phyloP scores from a whole-genome alignment of 23 tunicate species.

The Clavelina lepadiformis region DNA sequence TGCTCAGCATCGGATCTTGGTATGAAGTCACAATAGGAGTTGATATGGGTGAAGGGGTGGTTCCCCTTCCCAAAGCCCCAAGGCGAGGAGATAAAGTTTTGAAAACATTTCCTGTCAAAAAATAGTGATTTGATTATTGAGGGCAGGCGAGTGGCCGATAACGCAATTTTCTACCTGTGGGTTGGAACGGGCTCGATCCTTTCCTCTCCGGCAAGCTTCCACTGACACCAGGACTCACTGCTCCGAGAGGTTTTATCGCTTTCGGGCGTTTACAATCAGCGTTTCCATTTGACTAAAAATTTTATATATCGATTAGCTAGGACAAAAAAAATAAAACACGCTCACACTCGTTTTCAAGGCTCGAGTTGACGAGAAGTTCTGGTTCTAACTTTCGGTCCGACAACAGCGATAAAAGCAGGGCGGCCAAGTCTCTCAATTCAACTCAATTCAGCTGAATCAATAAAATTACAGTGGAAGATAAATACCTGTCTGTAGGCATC shows the following conservation, averaged over 20 bases:
- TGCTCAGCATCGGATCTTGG: too few species aligned
- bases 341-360: too few species aligned
- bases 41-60: constrained; percentile 8
- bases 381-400: too few species aligned
- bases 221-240: constrained; percentile 50
- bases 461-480: too few species aligned
- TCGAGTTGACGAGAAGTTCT: too few species aligned
- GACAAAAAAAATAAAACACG: not conserved
- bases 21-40: too few species aligned
- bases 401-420: too few species aligned
- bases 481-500: constrained; percentile 19
- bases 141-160: not conserved
- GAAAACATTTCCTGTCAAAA: constrained; percentile 51
- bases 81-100: constrained; percentile 53
- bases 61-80: not conserved
- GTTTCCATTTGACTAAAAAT: not conserved
- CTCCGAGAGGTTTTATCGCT: constrained; percentile 56
- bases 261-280: constrained; percentile 66
- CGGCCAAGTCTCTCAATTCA: too few species aligned
- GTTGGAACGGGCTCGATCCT: constrained; percentile 81
- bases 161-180: constrained; percentile 43
- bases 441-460: too few species aligned
- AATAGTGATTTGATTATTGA: not conserved
- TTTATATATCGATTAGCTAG: not conserved
- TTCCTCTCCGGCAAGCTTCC: constrained; percentile 29